These are phyloP conservation scores for Rhineura floridana DNA, from an alignment of 2,113 vertebrate genomes.

Conservation along the genomic window DNA sequence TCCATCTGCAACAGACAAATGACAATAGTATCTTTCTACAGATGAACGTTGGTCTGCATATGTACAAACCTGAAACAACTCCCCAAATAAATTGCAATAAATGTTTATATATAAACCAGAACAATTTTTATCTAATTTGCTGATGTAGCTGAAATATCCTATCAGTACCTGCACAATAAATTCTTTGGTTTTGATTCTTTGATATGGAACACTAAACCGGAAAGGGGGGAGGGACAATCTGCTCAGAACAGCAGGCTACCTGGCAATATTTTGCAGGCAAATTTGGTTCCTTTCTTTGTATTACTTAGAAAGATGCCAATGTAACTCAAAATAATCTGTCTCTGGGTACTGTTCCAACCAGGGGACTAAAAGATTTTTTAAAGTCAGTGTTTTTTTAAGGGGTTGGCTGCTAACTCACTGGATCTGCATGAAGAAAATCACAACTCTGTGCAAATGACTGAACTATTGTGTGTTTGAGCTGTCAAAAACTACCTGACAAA, in stretches of 20 bases:
- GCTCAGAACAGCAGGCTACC: slow-evolving; percentile 43
- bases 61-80: slow-evolving; percentile 24
- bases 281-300: not conserved
- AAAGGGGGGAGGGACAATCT: slow-evolving; percentile 12
- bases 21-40: slow-evolving; percentile 44
- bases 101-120: slow-evolving; percentile 36
- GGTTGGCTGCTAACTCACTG: not conserved
- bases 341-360: not conserved
- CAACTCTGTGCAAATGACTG: slow-evolving; percentile 31
- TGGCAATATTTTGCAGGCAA: not conserved
- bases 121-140: slow-evolving; percentile 42
- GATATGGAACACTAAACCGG: slow-evolving; percentile 35
- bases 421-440: slow-evolving; percentile 31
- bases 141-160: not conserved
- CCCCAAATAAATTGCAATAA: slow-evolving; percentile 25
- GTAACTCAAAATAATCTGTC: slow-evolving; percentile 28
- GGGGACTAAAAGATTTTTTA: not conserved
- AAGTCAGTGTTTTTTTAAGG: not conserved
- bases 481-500: slow-evolving; percentile 1
- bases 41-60: slow-evolving; percentile 15
- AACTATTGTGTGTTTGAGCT: slow-evolving; percentile 16
- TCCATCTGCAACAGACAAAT: slow-evolving; percentile 62
- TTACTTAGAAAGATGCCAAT: not conserved
- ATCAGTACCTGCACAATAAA: slow-evolving; percentile 33
- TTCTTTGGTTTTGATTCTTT: slow-evolving; percentile 65